Evolutionary conservation across 2,113 vertebrate genomes (phyloP), one percentile per base, ranked within the genome.

Genomic region (Butastur rufipennis): DNA sequence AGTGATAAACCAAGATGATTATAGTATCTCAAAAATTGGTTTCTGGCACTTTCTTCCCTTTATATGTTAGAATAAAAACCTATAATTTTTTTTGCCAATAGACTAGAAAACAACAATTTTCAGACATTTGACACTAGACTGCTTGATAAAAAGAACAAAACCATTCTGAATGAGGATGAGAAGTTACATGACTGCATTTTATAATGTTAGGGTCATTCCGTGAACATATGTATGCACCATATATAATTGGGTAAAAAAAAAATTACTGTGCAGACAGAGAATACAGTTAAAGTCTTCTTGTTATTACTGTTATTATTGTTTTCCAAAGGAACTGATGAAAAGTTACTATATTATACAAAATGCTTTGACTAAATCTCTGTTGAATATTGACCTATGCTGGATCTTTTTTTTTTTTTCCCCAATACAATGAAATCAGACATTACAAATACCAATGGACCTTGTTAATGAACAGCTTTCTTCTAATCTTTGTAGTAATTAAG

Each of bases 1-100:
- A 48, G 38, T 62, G 58, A 91, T 93, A 73, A 94, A 12, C 27
- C 19, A 71, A 84, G 52, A 95, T 92, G 48, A 93, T 85, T 91
- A 81, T 9, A 89, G 63, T 88, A 88, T 96, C 73, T 90, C 89
- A 75, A 86, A 86, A 86, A 93, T 48, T 56, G 55, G 42, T 95
- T 96, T 90, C 62, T 1, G 1, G 22, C 16, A 85, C 12, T 77
- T 92, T 81, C 68, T 81, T 85, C n/a, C 10, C 27, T 81, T 89
- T 91, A 55, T 90, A 52, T 61, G 26, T 50, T 53, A 43, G 48
- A 78, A 95, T 85, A 93, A 95, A 91, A 96, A 43, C 53, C 47
- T 93, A 32, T 88, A 52, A 66, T 97, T 77, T 93, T 91, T 91
- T 34, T 59, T 91, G 17, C 9, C 25, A 75, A 43, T 53, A 90